Conservation (phyloP, 2,113 vertebrate genomes). For the Aegotheles bennettii region DNA sequence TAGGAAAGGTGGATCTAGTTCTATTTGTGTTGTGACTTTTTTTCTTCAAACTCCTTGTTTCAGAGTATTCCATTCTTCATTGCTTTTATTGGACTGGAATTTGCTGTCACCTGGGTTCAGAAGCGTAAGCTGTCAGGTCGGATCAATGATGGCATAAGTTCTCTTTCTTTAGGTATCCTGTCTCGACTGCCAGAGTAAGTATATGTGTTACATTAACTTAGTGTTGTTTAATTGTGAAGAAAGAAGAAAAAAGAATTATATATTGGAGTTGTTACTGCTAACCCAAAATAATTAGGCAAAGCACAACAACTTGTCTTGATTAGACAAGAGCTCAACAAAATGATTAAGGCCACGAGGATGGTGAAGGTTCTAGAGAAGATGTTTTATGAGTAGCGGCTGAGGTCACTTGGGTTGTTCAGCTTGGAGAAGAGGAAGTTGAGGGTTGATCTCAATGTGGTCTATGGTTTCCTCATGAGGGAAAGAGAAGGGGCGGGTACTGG, state of each 20-base stretch:
- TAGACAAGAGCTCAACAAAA: too few species aligned
- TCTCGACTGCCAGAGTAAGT: conserved; percentile 86
- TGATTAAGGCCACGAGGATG: too few species aligned
- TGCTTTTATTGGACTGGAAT: conserved; percentile 82
- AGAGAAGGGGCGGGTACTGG: too few species aligned
- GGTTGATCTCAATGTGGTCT: too few species aligned
- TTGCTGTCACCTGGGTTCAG: conserved; percentile 76
- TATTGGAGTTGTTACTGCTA: neutral
- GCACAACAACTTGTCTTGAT: too few species aligned
- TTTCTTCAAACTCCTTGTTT: conserved; percentile 23
- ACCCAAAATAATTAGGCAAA: neutral
- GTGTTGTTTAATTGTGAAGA: neutral
- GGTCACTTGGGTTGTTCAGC: too few species aligned
- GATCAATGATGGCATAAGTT: conserved; percentile 82
- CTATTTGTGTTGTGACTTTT: neutral
- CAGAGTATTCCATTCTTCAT: conserved; percentile 88
- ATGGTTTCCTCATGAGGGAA: too few species aligned
- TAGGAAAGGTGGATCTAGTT: neutral
- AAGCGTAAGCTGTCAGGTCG: conserved; percentile 62
- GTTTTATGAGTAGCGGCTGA: too few species aligned
- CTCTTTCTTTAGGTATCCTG: conserved; percentile 82
- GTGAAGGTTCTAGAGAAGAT: too few species aligned
- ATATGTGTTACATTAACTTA: neutral
- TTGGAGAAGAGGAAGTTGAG: too few species aligned
- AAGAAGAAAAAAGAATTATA: neutral